Conservation (phyloP, 1,140 invertebrate species). For the Atopsyche davidsoni region DNA sequence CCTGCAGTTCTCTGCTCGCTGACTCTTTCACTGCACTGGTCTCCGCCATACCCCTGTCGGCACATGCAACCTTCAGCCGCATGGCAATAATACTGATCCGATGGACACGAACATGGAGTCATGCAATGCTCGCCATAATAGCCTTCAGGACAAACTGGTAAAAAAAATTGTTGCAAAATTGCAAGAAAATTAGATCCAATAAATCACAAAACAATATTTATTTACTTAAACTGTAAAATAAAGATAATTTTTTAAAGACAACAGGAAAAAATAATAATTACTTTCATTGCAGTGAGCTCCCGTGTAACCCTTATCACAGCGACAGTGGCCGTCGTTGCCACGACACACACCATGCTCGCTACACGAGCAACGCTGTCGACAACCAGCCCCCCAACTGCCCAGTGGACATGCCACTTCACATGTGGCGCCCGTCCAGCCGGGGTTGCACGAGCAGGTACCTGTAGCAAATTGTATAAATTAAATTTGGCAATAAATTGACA, state of each 20-base stretch:
- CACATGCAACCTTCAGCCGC: slow-evolving; percentile 75
- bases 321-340: slow-evolving; percentile 74
- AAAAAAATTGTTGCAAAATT: slow-evolving; percentile 23
- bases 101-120: slow-evolving; percentile 68
- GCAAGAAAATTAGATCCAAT: background rate
- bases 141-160: slow-evolving; percentile 79
- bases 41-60: slow-evolving; percentile 66
- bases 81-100: slow-evolving; percentile 75
- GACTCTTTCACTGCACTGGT: slow-evolving; percentile 47
- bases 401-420: slow-evolving; percentile 75
- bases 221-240: background rate
- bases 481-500: too few species aligned
- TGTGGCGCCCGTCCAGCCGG: slow-evolving; percentile 73
- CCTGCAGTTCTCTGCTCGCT: too few species aligned
- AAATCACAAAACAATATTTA: background rate
- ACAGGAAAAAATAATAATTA: slow-evolving; percentile 38
- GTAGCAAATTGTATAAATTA: too few species aligned
- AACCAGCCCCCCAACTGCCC: slow-evolving; percentile 82
- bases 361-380: slow-evolving; percentile 81
- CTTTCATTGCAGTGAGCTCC: slow-evolving; percentile 73
- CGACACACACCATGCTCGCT: slow-evolving; percentile 71
- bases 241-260: slow-evolving; percentile 4
- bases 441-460: slow-evolving; percentile 77
- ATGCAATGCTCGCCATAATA: slow-evolving; percentile 87
- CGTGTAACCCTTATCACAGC: slow-evolving; percentile 72